Evolutionary conservation across 2,888 invertebrate species (phyloP).

Genomic region (Gandaritis pyraliata): DNA sequence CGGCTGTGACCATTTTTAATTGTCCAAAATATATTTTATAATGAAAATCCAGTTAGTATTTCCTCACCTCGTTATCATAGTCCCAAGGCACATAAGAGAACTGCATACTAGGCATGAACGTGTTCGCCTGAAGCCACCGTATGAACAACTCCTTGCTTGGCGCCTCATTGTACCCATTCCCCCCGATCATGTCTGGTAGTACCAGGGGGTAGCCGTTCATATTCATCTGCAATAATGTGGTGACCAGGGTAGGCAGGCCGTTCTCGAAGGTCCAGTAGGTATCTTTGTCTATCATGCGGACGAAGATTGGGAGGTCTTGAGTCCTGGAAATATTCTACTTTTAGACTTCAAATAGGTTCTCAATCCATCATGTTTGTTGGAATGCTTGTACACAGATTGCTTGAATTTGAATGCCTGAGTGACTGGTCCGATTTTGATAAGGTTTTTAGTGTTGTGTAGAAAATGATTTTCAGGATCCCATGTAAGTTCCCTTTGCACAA

Average conservation of each 20-base stretch:
- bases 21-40: too few relatives aligned
- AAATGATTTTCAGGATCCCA: too few relatives aligned
- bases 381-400: too few relatives aligned
- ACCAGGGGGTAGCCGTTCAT: constrained; percentile 88
- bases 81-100: constrained; percentile 93
- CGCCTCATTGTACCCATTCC: constrained; percentile 81
- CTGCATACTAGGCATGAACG: constrained; percentile 91
- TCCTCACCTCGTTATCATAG: constrained; percentile 83
- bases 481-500: too few relatives aligned
- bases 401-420: too few relatives aligned
- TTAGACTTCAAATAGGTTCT: too few relatives aligned
- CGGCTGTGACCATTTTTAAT: too few relatives aligned
- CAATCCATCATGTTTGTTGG: too few relatives aligned
- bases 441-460: too few relatives aligned
- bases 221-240: constrained; percentile 86
- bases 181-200: constrained; percentile 91
- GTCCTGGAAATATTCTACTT: constrained; percentile 72
- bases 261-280: constrained; percentile 87
- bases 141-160: constrained; percentile 87
- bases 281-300: constrained; percentile 91
- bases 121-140: constrained; percentile 90
- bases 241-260: constrained; percentile 89
- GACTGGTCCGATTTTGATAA: too few relatives aligned
- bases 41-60: not conserved
- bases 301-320: constrained; percentile 88